Conservation (phyloP, 2,113 vertebrate species). For the Oenanthe oenanthe region DNA sequence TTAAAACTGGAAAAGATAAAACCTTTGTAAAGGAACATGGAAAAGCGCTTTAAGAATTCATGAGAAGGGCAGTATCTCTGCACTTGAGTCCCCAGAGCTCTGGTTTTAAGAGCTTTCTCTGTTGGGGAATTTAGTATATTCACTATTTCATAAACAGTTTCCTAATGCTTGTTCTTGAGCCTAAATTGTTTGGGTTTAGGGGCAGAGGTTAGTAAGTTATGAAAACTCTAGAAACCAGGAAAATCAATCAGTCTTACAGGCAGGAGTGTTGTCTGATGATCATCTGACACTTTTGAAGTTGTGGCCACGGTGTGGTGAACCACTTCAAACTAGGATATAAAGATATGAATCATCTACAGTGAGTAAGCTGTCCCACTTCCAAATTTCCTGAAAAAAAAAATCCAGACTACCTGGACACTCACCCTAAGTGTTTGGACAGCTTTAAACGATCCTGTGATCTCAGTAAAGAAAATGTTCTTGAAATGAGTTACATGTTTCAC, state of each 20-base stretch:
- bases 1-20: constrained; percentile 61
- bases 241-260: constrained; percentile 6
- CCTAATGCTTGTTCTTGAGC: constrained; percentile 24
- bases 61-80: background rate
- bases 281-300: constrained; percentile 29
- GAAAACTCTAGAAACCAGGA: constrained; percentile 23
- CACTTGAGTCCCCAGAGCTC: background rate
- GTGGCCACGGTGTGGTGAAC: background rate
- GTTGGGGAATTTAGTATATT: background rate
- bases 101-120: constrained; percentile 9
- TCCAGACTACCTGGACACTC: constrained; percentile 39
- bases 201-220: background rate
- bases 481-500: constrained; percentile 54
- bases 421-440: constrained; percentile 41
- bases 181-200: constrained; percentile 7
- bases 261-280: constrained; percentile 15
- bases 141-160: constrained; percentile 21
- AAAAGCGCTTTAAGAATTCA: constrained; percentile 34
- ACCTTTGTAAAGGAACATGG: constrained; percentile 8
- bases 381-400: constrained; percentile 25
- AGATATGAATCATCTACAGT: constrained; percentile 44
- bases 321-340: constrained; percentile 43
- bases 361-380: constrained; percentile 43
- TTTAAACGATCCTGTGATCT: constrained; percentile 61
- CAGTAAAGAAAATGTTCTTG: constrained; percentile 57